phyloP scores from a whole-genome alignment of 2,888 invertebrate genomes.

The Limnephilus auricula region DNA sequence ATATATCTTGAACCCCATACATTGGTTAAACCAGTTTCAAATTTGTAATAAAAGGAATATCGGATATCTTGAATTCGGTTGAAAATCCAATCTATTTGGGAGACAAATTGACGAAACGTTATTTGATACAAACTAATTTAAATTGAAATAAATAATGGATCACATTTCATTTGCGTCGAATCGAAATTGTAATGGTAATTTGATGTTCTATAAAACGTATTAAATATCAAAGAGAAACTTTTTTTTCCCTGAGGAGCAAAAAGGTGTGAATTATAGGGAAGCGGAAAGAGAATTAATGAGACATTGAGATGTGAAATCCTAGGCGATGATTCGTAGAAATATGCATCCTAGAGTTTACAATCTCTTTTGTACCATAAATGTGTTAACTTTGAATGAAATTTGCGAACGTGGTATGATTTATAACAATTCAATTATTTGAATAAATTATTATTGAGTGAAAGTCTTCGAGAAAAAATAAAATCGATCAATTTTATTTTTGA shows the following conservation, averaged over 20 bases:
- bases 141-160: neutral
- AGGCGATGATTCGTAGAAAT: neutral
- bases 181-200: neutral
- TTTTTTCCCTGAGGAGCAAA: neutral
- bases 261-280: neutral
- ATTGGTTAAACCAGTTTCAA: neutral
- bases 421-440: no score
- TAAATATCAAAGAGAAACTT: neutral
- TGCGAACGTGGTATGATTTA: no score
- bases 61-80: neutral
- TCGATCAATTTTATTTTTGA: no score
- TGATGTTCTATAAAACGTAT: neutral
- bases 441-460: no score
- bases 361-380: neutral
- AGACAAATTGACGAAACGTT: neutral
- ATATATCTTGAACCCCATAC: slow-evolving; percentile 52
- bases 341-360: neutral
- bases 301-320: neutral
- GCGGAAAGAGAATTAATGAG: neutral
- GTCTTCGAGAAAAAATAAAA: no score
- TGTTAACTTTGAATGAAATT: no score
- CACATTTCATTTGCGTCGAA: neutral
- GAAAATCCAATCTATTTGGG: neutral
- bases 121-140: neutral
- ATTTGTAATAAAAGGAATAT: neutral